Base-by-base conservation (phyloP, 2,797 vertebrate genomes). In the Phylloscopus collybita region DNA sequence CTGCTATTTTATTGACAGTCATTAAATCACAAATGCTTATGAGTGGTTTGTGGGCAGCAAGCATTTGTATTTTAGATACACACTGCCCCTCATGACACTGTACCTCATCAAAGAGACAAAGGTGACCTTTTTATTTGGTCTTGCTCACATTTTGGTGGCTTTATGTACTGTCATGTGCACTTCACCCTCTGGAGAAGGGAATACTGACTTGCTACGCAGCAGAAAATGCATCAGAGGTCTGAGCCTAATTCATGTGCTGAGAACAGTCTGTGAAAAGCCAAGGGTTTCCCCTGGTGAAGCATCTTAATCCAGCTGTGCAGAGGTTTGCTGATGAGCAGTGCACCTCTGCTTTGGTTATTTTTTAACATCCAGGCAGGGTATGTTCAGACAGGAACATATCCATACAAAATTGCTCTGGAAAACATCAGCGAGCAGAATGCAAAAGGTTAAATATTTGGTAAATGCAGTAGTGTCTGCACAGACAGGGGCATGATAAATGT, bases 1-100 rank as follows among this genome's bases (percentile, higher is more conserved):
- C 5, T 56, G 13, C 27, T 51, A 19, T 56, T 75, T 93, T 88
- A 95, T 75, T 88, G 70, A 56, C 79, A 29, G 82, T 40, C 79
- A 75, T 69, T 92, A 86, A 73, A 83, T 89, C 69, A 30, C 72
- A 69, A 86, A 89, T 54, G 49, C 70, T 76, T 59, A 47, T 54
- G 79, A 91, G 80, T 32, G 76, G 26, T 74, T 91, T 89, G 72
- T 94, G 79, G 86, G 75, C 81, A 82, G 78, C 93, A 64, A 34
- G 67, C 73, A 42, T 79, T 92, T 87, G n/a, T 80, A 82, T 92
- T 94, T 94, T 13, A 93, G 75, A 49, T 36, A 20, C 18, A 40
- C 42, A 3, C 11, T 29, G 67, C 70, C 71, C 80, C 67, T 42
- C 56, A 0, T 62, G 86, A 84, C 74, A 67, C 45, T 54, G 64